phyloP scores from a whole-genome alignment of 2,888 invertebrate genomes.

The Thyatira batis region DNA sequence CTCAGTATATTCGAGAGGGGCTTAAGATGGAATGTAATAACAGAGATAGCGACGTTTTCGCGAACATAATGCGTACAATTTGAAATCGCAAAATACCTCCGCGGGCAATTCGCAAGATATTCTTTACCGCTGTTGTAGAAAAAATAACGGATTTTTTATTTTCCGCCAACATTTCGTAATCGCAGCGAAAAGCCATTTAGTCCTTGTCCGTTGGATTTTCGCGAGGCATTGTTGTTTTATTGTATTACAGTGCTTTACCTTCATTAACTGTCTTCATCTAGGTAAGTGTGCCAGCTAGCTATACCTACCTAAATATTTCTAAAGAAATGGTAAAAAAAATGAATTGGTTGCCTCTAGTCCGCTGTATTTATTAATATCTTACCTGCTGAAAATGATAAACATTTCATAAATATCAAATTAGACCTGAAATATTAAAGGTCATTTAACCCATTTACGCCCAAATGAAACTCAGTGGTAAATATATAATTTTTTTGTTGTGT shows the following conservation, averaged over 20 bases:
- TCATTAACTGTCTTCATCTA: neutral
- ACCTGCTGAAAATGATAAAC: too few species aligned
- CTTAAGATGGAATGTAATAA: conserved; percentile 65
- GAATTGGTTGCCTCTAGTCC: neutral
- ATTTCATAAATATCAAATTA: too few species aligned
- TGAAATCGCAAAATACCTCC: conserved; percentile 62
- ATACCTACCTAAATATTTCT: neutral
- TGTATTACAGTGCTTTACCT: neutral
- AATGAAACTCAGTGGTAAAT: too few species aligned
- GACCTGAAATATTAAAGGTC: too few species aligned
- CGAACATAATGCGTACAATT: conserved; percentile 65
- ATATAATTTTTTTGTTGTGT: too few species aligned
- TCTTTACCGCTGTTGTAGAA: conserved; percentile 43
- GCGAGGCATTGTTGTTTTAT: conserved; percentile 24
- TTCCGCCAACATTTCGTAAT: conserved; percentile 33
- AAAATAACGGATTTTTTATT: conserved; percentile 55
- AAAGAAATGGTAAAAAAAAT: neutral
- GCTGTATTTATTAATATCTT: too few species aligned
- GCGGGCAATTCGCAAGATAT: conserved; percentile 55
- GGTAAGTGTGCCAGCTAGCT: neutral
- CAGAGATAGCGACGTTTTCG: conserved; percentile 56
- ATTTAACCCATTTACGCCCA: too few species aligned
- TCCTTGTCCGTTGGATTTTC: conserved; percentile 20
- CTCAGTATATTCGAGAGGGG: conserved; percentile 39
- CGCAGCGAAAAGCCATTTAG: conserved; percentile 30